Evolutionary conservation across 2,113 vertebrate species (phyloP).

Genomic region (Coturnix japonica): DNA sequence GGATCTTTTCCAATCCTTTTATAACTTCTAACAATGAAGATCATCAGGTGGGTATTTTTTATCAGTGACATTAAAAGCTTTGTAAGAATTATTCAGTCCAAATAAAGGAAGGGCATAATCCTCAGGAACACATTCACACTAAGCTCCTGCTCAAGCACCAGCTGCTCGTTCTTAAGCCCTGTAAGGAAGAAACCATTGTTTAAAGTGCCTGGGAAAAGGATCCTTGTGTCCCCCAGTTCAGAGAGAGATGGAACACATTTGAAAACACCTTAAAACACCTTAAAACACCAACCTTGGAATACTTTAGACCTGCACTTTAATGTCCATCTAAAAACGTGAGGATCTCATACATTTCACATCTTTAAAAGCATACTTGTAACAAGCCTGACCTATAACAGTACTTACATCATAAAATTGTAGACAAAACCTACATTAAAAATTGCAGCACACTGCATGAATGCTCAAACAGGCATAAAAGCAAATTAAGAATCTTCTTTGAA

Average conservation of each 20-base stretch:
- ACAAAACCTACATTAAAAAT: not conserved
- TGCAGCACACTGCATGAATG: rapidly evolving
- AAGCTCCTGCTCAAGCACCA: not conserved
- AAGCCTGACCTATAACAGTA: not conserved
- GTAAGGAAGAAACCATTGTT: not conserved
- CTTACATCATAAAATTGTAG: not conserved
- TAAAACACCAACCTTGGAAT: not conserved
- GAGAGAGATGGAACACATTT: not conserved
- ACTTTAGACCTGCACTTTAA: not conserved
- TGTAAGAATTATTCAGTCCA: slow-evolving; percentile 27
- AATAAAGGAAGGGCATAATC: slow-evolving; percentile 22
- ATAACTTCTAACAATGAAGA: not conserved
- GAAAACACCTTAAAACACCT: not conserved
- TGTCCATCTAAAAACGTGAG: not conserved
- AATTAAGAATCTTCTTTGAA: not conserved
- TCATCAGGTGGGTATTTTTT: not conserved
- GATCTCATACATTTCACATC: not conserved
- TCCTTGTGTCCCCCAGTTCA: not conserved
- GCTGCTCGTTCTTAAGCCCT: not conserved
- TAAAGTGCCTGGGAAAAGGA: not conserved
- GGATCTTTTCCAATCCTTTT: not conserved
- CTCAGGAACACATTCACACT: not conserved
- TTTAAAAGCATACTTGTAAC: not conserved
- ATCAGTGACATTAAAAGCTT: not conserved
- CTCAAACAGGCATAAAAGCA: not conserved